These are phyloP conservation scores for Oreocharis arfaki DNA, from an alignment of 2,113 vertebrate species.

Conservation along the genomic window DNA sequence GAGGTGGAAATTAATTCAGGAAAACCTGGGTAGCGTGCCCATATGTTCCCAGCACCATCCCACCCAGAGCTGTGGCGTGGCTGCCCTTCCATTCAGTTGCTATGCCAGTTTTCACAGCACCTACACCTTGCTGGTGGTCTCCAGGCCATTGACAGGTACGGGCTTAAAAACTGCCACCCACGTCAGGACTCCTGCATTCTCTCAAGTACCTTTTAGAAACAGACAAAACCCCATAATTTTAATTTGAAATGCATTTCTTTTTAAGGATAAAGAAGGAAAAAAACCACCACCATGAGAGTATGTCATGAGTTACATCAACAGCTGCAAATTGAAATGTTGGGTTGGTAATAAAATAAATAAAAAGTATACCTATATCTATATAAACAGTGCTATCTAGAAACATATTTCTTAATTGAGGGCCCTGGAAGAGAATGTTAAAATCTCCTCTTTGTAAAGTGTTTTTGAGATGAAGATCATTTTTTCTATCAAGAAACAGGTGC, in stretches of 20 bases:
- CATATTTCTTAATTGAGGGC: constrained; percentile 44
- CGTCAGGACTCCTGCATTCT: constrained; percentile 31
- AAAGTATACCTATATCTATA: constrained; percentile 71
- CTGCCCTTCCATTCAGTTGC: background rate
- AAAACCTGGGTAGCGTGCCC: background rate
- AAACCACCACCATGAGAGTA: background rate
- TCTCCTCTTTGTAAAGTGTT: background rate
- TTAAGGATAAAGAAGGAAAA: constrained; percentile 31
- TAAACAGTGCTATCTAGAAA: constrained; percentile 38
- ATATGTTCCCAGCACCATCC: background rate
- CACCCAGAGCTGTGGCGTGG: background rate
- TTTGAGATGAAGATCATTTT: background rate
- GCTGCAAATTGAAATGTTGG: constrained; percentile 67
- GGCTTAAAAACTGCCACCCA: constrained; percentile 56
- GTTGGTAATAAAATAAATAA: constrained; percentile 72
- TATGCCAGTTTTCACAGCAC: background rate
- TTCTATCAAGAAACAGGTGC: background rate
- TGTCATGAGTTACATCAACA: constrained; percentile 60
- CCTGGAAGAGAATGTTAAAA: background rate
- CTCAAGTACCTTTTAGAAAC: constrained; percentile 37
- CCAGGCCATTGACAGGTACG: background rate
- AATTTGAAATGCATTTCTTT: constrained; percentile 67
- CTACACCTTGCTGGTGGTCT: background rate
- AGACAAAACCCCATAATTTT: constrained; percentile 33
- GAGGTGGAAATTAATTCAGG: background rate